phyloP scores from a whole-genome alignment of 2,888 invertebrate species.

The Hedya salicella region DNA sequence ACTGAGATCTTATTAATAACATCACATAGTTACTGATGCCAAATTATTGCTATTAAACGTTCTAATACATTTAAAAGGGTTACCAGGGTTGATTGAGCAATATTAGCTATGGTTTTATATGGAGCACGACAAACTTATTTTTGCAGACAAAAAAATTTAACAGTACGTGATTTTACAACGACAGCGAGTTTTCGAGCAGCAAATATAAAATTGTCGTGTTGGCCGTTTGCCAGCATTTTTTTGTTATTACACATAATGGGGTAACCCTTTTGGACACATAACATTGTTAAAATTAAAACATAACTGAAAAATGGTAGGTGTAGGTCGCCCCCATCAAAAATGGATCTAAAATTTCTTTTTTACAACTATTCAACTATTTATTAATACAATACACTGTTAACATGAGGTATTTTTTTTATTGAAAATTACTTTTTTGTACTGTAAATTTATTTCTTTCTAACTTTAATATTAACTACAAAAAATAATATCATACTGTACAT shows the following conservation, averaged over 20 bases:
- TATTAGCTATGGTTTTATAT: conserved; percentile 33
- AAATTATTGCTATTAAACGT: conserved; percentile 57
- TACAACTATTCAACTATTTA: conserved; percentile 62
- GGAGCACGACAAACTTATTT: conserved; percentile 14
- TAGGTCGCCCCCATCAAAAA: conserved; percentile 70
- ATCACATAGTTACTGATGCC: conserved; percentile 71
- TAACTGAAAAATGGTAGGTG: conserved; percentile 55
- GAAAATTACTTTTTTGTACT: conserved; percentile 58
- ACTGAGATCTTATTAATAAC: conserved; percentile 80
- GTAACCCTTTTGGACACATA: conserved; percentile 37
- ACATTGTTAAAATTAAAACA: conserved; percentile 30
- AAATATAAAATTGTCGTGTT: conserved; percentile 8
- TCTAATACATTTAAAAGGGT: conserved; percentile 55
- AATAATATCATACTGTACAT: conserved; percentile 64
- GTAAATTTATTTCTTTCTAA: conserved; percentile 50
- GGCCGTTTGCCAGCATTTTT: conserved; percentile 1
- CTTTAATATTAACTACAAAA: conserved; percentile 46
- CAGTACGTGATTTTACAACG: not conserved
- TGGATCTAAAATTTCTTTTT: conserved; percentile 60
- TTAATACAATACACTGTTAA: conserved; percentile 78
- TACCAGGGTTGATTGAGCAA: conserved; percentile 60
- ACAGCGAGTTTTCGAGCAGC: not conserved
- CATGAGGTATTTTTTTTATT: conserved; percentile 73
- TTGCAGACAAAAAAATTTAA: not conserved
- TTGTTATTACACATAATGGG: conserved; percentile 6